These are phyloP conservation scores for Mormyrops attenuatus DNA, from an alignment of 2,797 vertebrate genomes.

Conservation along the genomic window DNA sequence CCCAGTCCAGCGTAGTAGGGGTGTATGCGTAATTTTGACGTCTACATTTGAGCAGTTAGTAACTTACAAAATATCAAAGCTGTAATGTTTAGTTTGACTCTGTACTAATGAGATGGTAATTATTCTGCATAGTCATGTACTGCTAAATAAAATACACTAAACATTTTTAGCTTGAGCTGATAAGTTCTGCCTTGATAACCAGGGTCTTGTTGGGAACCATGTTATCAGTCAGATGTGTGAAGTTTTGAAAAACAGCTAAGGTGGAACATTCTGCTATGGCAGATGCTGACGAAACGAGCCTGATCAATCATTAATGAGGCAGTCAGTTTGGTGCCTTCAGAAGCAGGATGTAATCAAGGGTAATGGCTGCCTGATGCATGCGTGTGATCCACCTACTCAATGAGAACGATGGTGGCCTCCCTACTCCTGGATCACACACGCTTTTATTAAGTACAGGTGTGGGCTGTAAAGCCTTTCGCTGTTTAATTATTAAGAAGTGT, in stretches of 20 bases:
- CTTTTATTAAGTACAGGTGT: neutral
- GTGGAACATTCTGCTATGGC: neutral
- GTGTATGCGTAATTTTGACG: neutral
- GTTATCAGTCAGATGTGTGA: neutral
- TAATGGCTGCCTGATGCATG: neutral
- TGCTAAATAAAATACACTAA: neutral
- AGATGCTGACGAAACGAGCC: neutral
- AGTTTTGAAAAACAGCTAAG: neutral
- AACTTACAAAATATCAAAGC: neutral
- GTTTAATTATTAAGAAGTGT: neutral
- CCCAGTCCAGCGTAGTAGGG: neutral
- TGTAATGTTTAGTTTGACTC: neutral
- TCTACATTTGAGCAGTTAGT: neutral
- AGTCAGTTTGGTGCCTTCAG: neutral
- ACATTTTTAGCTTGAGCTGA: neutral
- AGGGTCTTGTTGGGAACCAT: too few relatives aligned
- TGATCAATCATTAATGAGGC: conserved; percentile 13
- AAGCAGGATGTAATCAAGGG: neutral
- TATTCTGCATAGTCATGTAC: neutral
- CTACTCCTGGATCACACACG: neutral
- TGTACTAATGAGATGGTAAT: neutral
- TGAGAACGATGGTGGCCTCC: neutral
- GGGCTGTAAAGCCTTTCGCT: neutral
- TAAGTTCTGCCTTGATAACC: neutral
- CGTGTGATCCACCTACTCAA: neutral